Base-by-base conservation (phyloP, 2,797 vertebrate genomes). In the Mus caroli region DNA sequence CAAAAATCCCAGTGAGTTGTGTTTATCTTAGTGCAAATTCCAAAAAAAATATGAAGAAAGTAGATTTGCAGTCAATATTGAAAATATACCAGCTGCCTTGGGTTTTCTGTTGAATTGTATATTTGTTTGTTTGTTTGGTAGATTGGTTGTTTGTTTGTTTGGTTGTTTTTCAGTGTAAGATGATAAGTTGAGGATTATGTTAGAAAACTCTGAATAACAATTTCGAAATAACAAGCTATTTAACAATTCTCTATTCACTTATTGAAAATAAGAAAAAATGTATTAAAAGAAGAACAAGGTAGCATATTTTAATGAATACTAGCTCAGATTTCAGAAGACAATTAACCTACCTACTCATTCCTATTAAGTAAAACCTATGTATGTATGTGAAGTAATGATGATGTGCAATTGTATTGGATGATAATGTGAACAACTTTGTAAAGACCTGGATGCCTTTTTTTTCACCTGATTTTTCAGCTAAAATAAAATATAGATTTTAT, bases 401-500 rank as follows among this genome's bases (percentile, higher is more conserved):
- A 87, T 79, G 17, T 75, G 37, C 75, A 37, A 67, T 34, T 90
- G 4, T 92, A 31, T 90, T 60, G 71, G 20, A 67, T 11, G 56
- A 62, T 3, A 80, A 6, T 62, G 34, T 46, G 6, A 92, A 88
- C 83, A 87, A 93, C 7, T 79, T 87, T 76, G 31, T 64, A 91
- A 90, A 93, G 52, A 64, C 6, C 50, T 94, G 37, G 2, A 46
- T 88, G 24, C 88, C 88, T 94, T 85, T 94, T 28, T 11, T 54
- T n/a, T 34, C 19, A 95, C 22, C 78, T 95, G 50, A 69, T 94
- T 91, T 95, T 91, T 86, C 85, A 94, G 69, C 19, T 46, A 60
- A 91, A 88, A 83, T 22, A 58, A 60, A 17, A 82, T 69, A 62
- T 13, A 50, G 28, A 22, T 73, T 43, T 2, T 26, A 14, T 46